These are phyloP conservation scores for Drosophila baimaii DNA, from an alignment of 1,140 invertebrate genomes.

Conservation along the genomic window DNA sequence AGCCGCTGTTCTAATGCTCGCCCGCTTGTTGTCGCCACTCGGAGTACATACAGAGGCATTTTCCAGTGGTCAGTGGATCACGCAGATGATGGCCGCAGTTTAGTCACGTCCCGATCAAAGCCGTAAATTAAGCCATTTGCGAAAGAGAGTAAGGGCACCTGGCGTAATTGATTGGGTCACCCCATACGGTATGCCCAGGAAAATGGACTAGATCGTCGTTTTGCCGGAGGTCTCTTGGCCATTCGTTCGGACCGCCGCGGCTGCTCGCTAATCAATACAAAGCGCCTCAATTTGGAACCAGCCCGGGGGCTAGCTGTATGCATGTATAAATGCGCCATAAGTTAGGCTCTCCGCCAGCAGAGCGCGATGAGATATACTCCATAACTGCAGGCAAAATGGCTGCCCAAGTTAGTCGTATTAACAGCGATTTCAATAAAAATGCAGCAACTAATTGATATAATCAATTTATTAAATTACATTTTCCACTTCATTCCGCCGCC, in stretches of 20 bases:
- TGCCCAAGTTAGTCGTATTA: slow-evolving; percentile 53
- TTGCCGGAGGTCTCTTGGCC: not conserved
- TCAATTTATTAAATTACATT: slow-evolving; percentile 79
- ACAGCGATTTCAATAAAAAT: slow-evolving; percentile 68
- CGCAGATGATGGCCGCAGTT: slow-evolving; percentile 38
- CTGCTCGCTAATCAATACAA: slow-evolving; percentile 35
- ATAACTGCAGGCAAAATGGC: slow-evolving; percentile 32
- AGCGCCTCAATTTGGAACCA: slow-evolving; percentile 24
- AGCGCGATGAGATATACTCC: slow-evolving; percentile 32
- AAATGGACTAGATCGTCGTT: slow-evolving; percentile 11
- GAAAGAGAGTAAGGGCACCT: not conserved
- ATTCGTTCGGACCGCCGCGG: slow-evolving; percentile 4
- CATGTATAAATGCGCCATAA: slow-evolving; percentile 43
- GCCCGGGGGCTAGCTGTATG: slow-evolving; percentile 4
- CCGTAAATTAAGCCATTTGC: slow-evolving; percentile 62
- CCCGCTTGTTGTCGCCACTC: slow-evolving; percentile 28
- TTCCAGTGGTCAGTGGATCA: slow-evolving; percentile 37
- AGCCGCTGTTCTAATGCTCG: slow-evolving; percentile 65
- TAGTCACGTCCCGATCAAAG: slow-evolving; percentile 66
- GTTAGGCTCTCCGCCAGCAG: slow-evolving; percentile 12
- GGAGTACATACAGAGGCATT: slow-evolving; percentile 14
- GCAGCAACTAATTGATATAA: slow-evolving; percentile 71
- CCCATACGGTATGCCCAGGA: not conserved
- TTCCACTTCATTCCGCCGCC: slow-evolving; percentile 34
- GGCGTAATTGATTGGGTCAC: slow-evolving; percentile 9